Evolutionary conservation across 2,888 invertebrate genomes (phyloP).

Genomic region (Saturnia japonica): DNA sequence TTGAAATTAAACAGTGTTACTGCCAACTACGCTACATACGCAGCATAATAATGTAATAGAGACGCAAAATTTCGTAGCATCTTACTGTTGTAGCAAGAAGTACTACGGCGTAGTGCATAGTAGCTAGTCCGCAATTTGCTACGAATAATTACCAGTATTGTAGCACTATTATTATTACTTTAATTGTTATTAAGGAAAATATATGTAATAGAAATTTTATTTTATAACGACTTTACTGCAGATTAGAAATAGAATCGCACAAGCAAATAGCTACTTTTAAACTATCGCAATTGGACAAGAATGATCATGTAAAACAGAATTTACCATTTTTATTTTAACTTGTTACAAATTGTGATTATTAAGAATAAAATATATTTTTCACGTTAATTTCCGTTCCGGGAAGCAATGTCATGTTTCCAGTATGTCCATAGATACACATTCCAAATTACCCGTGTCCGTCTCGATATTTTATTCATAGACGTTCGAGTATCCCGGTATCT

Average conservation of each 20-base stretch:
- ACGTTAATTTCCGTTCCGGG: not conserved
- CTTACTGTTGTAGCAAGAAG: not conserved
- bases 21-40: not conserved
- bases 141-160: no score
- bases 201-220: no score
- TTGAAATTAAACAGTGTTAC: not conserved
- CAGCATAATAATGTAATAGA: not conserved
- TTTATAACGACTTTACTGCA: no score
- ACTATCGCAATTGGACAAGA: no score
- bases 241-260: no score
- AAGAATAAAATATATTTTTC: not conserved
- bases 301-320: no score
- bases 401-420: not conserved
- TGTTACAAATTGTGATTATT: not conserved
- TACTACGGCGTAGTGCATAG: not conserved
- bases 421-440: not conserved
- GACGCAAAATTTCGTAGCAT: not conserved
- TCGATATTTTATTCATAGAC: slow-evolving; percentile 33
- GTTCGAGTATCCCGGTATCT: slow-evolving; percentile 24
- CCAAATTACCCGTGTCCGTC: not conserved
- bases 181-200: no score
- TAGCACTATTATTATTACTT: no score
- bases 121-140: no score
- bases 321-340: not conserved
- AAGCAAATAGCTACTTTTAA: no score